Percentiles rank a stretch among this genome's conserved stretches.
Evolutionary conservation across 2,113 vertebrate species (phyloP).

Genomic region (Urocynchramus pylzowi): DNA sequence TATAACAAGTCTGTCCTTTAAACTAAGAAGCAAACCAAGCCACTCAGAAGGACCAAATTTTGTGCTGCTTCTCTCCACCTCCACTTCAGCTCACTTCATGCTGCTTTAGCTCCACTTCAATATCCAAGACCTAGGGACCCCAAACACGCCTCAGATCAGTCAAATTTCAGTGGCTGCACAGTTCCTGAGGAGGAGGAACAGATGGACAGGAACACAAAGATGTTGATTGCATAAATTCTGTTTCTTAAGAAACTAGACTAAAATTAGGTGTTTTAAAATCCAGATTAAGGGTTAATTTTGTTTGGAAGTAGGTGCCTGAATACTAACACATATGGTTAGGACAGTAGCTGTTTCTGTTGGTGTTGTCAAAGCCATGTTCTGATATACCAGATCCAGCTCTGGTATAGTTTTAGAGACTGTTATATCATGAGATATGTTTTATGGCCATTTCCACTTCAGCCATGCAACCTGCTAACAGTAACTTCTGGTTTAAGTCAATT

Average conservation of each 20-base stretch:
- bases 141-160: background rate
- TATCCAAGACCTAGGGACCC: background rate
- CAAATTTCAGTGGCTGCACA: background rate
- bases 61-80: background rate
- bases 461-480: background rate
- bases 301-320: background rate
- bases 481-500: constrained; percentile 29
- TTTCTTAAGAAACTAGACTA: background rate
- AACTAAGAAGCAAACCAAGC: background rate
- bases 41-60: background rate
- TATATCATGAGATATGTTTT: background rate
- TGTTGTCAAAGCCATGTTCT: background rate
- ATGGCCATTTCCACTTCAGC: background rate
- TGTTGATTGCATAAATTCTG: background rate
- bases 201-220: constrained; percentile 34
- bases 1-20: background rate
- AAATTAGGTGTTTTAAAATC: constrained; percentile 7
- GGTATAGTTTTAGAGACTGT: background rate
- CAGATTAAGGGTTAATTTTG: background rate
- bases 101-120: background rate
- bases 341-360: background rate
- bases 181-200: constrained; percentile 5
- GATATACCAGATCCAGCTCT: background rate
- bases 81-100: background rate
- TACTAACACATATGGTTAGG: background rate